Evolutionary conservation across 1,140 invertebrate genomes (phyloP), one percentile per base, ranked within the genome.

Genomic region (Gonatopus flavifemur): DNA sequence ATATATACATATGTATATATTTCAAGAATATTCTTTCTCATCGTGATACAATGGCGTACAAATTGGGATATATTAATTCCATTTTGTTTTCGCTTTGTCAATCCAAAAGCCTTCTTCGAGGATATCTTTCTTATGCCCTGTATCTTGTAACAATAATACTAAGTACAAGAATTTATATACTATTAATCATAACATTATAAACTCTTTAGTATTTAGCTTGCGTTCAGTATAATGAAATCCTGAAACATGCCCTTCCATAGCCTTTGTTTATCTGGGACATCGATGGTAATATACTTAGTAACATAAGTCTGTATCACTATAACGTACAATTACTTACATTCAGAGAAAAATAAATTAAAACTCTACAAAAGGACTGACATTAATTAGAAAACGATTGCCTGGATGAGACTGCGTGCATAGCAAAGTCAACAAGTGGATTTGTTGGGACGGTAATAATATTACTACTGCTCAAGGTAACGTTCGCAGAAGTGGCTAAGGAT

Each of bases 381-480:
- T 77, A 79, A 77, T 80, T 80, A 45, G 65, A 70, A 50, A 74
- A 49, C 52, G 70, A 70, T 59, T 74, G 76, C 60, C 69, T 39
- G 12, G 54, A 46, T 19, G 53, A 64, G 74, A 66, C 49, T 69
- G 62, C 51, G 72, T 65, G 57, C 49, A 77, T 71, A 46, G 74
- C 68, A 39, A 78, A 72, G 45, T 77, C 76, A 25, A 72, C 70
- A 39, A 76, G 67, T 24, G 68, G 71, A 56, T 69, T 77, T 25
- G 54, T 38, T 13, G 67, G 52, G 32, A 66, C 57, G 28, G 55
- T 47, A 36, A 59, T 56, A 36, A 57, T 48, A 59, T 48, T 59
- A 44, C 56, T 52, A 48, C 39, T 45, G 39, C 28, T 51, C 28
- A 61, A 40, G n/a, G 62, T 56, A 39, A 65, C 55, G 22, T 64